These are phyloP conservation scores for Eudemis profundana DNA, from an alignment of 2,888 invertebrate genomes.

Conservation along the genomic window DNA sequence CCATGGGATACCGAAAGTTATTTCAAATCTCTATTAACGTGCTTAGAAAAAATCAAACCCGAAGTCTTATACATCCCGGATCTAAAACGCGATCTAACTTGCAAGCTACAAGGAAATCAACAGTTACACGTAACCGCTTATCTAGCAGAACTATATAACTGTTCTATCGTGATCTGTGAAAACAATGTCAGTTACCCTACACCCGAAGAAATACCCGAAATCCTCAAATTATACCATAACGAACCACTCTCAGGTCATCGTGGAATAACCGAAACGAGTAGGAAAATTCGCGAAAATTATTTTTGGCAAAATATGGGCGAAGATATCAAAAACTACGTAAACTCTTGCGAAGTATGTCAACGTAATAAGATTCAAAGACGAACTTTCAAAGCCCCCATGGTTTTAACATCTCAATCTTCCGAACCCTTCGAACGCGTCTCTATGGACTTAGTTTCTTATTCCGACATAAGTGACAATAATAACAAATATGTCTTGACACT, in stretches of 20 bases:
- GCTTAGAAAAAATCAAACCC: background rate
- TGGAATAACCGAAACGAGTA: background rate
- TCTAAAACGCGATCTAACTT: background rate
- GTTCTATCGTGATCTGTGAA: background rate
- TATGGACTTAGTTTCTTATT: conserved; percentile 58
- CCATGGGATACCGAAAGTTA: conserved; percentile 4
- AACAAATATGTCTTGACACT: conserved; percentile 56
- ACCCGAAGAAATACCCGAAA: background rate
- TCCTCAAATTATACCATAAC: background rate
- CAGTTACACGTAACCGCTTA: background rate
- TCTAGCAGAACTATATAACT: background rate
- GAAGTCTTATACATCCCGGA: background rate
- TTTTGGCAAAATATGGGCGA: conserved; percentile 1
- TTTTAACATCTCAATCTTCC: conserved; percentile 23
- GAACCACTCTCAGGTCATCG: conserved; percentile 3
- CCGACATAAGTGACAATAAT: conserved; percentile 51
- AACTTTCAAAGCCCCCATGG: conserved; percentile 29
- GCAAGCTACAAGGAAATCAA: background rate
- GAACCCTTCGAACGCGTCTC: conserved; percentile 32
- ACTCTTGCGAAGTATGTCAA: conserved; percentile 13
- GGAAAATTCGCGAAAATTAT: conserved; percentile 3
- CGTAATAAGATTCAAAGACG: conserved; percentile 30
- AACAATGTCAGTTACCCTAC: background rate
- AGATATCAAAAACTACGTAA: conserved; percentile 5
- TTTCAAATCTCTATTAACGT: background rate